Evolutionary conservation across 2,113 vertebrate genomes (phyloP).

Genomic region (Paracanthobrama guichenoti): DNA sequence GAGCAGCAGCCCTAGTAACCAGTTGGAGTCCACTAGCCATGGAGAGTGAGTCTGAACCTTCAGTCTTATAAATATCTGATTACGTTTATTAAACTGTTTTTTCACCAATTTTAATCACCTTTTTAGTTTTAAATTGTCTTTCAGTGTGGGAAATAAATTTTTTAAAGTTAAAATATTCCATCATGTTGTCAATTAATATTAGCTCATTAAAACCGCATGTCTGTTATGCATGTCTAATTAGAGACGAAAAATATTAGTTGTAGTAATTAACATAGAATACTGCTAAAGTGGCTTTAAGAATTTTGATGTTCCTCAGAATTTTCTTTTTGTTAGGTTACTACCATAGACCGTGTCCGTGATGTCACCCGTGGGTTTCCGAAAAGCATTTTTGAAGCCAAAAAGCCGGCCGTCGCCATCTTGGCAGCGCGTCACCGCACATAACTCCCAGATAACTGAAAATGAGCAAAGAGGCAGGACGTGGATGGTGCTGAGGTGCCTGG

Average conservation of each 20-base stretch:
- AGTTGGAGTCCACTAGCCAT: not conserved
- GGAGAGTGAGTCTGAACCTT: conserved; percentile 29
- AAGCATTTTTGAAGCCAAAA: too few relatives aligned
- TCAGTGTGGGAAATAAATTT: not conserved
- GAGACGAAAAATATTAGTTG: not conserved
- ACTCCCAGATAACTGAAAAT: too few relatives aligned
- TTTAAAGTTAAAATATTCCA: not conserved
- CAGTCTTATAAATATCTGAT: not conserved
- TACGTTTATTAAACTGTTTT: not conserved
- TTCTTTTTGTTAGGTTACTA: not conserved
- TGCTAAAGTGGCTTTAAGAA: not conserved
- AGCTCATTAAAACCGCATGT: not conserved
- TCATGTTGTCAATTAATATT: not conserved
- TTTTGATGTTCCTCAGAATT: not conserved
- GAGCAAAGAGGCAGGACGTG: too few relatives aligned
- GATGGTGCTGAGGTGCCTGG: too few relatives aligned
- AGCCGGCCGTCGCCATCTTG: too few relatives aligned
- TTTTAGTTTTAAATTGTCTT: not conserved
- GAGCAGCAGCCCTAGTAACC: not conserved
- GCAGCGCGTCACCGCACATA: too few relatives aligned
- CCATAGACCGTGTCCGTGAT: too few relatives aligned
- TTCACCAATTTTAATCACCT: not conserved
- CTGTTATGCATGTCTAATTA: not conserved
- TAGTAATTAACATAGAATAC: not conserved
- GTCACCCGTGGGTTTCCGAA: too few relatives aligned